A percentile compares a stretch with the other conserved stretches of the same genome.
These are phyloP conservation scores for Heliconius charithonia DNA, from an alignment of 2,888 invertebrate species.

Conservation along the genomic window DNA sequence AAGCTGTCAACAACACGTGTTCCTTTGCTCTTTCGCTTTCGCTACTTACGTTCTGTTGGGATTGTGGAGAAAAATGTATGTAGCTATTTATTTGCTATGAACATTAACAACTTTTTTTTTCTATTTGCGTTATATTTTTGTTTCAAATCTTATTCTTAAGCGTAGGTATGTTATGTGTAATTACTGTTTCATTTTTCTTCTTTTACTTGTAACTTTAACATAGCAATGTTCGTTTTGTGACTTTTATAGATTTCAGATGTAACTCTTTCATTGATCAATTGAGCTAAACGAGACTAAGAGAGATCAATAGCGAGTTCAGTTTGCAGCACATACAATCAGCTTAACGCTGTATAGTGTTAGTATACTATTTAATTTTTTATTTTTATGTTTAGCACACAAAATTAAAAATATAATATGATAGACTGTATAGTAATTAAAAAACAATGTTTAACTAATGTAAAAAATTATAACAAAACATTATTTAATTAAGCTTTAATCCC, in stretches of 20 bases:
- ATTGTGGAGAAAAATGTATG: slow-evolving; percentile 16
- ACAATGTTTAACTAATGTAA: no score
- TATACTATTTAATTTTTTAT: no score
- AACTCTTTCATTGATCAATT: no score
- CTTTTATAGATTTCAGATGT: no score
- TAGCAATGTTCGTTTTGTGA: not conserved
- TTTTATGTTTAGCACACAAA: no score
- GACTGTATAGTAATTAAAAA: no score
- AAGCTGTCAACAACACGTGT: slow-evolving; percentile 60
- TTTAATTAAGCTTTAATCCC: not conserved
- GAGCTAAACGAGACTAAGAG: no score
- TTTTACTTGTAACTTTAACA: not conserved
- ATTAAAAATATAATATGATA: no score
- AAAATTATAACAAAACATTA: no score
- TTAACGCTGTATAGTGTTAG: no score
- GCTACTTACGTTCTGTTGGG: slow-evolving; percentile 34
- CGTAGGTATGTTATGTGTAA: not conserved
- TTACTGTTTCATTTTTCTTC: not conserved
- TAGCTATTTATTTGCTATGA: slow-evolving; percentile 3
- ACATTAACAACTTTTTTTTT: not conserved
- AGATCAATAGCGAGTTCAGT: no score
- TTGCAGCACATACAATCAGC: no score
- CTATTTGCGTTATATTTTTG: not conserved
- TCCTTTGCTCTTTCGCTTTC: slow-evolving; percentile 38
- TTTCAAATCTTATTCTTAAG: not conserved